Base-by-base conservation (phyloP, 2,113 vertebrate genomes). In the Sinocyclocheilus maitianheensis region DNA sequence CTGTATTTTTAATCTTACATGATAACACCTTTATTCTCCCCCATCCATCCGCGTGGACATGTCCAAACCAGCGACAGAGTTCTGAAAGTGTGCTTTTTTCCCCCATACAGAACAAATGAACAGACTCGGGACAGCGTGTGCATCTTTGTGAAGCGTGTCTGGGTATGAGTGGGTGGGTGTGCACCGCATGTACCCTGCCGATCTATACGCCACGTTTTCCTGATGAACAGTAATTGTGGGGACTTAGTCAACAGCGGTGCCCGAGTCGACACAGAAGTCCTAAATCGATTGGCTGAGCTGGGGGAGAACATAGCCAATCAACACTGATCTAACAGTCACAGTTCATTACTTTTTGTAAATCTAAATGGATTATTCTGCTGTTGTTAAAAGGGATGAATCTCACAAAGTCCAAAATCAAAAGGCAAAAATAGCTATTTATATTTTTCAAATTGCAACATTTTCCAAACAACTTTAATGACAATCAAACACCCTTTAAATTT, bases 181-280 rank as follows among this genome's bases (percentile, higher is more conserved):
- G 18, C 55, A 22, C 12, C 8, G 22, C 67, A 58, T 53, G 65
- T 48, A 34, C 40, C 24, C 74, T 89, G 84, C 46, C 12, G 26
- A 93, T 93, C 92, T 77, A 93, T 92, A 89, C n/a, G 67, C 81
- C 79, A 65, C 87, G 51, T 48, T 89, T 63, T 88, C 86, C 86
- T 90, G 89, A 91, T 91, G 88, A 92, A 89, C 90, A 91, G 89
- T 90, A 92, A 89, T 81, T 88, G 84, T 79, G 90, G 86, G 79
- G 86, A 90, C 87, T 90, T 75, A 85, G 92, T 89, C 90, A 89
- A 91, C 87, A n/a, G 63, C 14, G 8, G 62, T 26, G 46, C 11
- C 37, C 26, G 12, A 76, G 20, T 72, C 10, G 65, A 62, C 74
- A 84, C 72, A 71, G 81, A 83, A 72, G 81, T 72, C 30, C 6